Percentiles rank a stretch among this genome's conserved stretches.
Conservation (phyloP, 2,113 vertebrate genomes). For the Ciconia boyciana region DNA sequence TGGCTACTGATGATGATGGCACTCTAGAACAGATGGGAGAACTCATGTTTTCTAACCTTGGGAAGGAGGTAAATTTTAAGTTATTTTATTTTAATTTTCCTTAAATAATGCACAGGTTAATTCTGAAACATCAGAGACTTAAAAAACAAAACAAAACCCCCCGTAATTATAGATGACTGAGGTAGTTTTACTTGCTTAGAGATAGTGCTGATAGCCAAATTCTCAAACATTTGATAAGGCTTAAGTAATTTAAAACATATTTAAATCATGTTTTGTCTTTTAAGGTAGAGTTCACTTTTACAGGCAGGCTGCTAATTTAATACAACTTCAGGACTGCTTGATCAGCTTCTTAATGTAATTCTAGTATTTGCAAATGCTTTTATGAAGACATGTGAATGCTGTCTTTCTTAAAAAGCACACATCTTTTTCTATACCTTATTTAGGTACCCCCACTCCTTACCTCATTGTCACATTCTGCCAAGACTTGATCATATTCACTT, state of each 20-base stretch:
- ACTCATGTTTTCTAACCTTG: neutral
- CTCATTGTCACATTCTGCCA: conserved; percentile 80
- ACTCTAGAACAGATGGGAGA: neutral
- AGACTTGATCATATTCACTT: conserved; percentile 89
- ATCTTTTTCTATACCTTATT: neutral
- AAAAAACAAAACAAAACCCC: neutral
- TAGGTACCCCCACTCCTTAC: conserved; percentile 54
- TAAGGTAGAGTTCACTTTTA: neutral
- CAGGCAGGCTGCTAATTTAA: neutral
- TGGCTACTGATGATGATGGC: neutral
- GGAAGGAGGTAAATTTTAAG: neutral
- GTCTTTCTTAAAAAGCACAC: neutral
- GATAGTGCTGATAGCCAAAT: neutral
- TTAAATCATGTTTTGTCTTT: neutral
- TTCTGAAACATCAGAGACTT: neutral
- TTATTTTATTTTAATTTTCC: neutral
- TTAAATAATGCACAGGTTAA: neutral
- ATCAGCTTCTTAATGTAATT: neutral
- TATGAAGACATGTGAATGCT: neutral
- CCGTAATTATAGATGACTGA: neutral
- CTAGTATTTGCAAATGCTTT: neutral
- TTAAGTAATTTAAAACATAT: neutral
- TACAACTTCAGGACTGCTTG: neutral
- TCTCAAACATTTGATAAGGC: neutral
- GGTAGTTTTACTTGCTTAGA: neutral